Evolutionary conservation across 2,113 vertebrate genomes (phyloP).

Genomic region (cat (Felis catus)): F.catus_Fca126_mat1.0 CM031425.1:58815501-58816000

Average conservation of each 20-base stretch:
- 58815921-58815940: not conserved
- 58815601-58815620: not conserved
- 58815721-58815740: not conserved
- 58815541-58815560: not conserved
- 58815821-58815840: not conserved
- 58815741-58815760: not conserved
- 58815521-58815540: too few relatives aligned
- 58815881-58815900: not conserved
- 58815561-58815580: not conserved
- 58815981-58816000: not conserved
- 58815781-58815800: not conserved
- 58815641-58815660: not conserved
- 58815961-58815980: not conserved
- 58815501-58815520: not conserved
- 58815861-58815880: too few relatives aligned
- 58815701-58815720: not conserved
- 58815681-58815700: not conserved
- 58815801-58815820: not conserved
- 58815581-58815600: not conserved
- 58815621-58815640: too few relatives aligned
- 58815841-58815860: fast-evolving
- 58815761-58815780: not conserved
- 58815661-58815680: not conserved
- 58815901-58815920: not conserved
- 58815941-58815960: not conserved